Evolutionary conservation across 2,797 vertebrate genomes (phyloP).

Genomic region (Sebastes hubbsi): DNA sequence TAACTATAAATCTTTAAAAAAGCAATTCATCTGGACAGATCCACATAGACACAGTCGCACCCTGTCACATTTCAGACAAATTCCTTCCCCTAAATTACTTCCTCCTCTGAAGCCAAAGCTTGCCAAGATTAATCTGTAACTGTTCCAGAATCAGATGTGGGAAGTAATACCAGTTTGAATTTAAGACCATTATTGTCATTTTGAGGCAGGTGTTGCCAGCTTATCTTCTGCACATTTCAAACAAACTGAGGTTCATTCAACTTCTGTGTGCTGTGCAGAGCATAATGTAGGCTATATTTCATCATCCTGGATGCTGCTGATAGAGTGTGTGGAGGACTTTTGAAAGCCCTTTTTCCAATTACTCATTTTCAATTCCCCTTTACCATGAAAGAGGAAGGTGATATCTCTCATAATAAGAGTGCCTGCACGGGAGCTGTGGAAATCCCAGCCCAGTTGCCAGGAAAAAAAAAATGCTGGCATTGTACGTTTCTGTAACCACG

Average conservation of each 20-base stretch:
- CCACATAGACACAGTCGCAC: slow-evolving; percentile 11
- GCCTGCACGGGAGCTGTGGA: background rate
- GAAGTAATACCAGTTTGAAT: background rate
- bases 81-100: slow-evolving; percentile 40
- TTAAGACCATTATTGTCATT: background rate
- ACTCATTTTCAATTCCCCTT: background rate
- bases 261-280: background rate
- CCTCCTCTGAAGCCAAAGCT: slow-evolving; percentile 10
- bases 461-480: too few species aligned
- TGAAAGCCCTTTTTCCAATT: background rate
- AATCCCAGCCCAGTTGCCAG: background rate
- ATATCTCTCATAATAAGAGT: background rate
- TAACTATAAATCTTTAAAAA: slow-evolving; percentile 16
- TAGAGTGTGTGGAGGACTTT: background rate
- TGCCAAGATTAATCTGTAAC: slow-evolving; percentile 24
- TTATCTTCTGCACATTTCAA: slow-evolving; percentile 10
- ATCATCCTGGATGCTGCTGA: background rate
- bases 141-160: slow-evolving; percentile 16
- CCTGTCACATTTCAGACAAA: background rate
- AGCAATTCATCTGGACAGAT: slow-evolving; percentile 18
- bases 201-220: slow-evolving; percentile 7
- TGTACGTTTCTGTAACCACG: background rate
- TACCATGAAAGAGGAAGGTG: background rate
- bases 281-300: background rate
- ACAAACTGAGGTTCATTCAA: slow-evolving; percentile 5